These are phyloP conservation scores for Drosophila colorata DNA, from an alignment of 2,888 invertebrate genomes.

Conservation along the genomic window DNA sequence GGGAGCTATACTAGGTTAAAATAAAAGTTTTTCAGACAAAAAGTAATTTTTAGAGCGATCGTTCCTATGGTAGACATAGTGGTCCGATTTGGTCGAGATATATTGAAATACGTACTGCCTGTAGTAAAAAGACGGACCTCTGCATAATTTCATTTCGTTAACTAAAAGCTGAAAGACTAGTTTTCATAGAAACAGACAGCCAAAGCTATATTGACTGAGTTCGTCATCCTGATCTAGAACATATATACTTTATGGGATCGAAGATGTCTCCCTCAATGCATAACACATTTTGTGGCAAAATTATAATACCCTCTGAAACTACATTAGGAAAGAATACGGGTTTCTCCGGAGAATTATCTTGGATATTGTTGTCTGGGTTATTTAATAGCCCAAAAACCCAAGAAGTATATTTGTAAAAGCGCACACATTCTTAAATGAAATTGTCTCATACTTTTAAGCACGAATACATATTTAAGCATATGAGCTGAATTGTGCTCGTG, in stretches of 20 bases:
- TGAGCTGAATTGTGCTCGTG: neutral
- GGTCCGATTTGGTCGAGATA: too few relatives aligned
- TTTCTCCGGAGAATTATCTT: neutral
- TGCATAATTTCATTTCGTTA: neutral
- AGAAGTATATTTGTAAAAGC: neutral
- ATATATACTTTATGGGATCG: neutral
- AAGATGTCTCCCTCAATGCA: neutral
- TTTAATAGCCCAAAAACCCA: conserved; percentile 3
- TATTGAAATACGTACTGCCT: too few relatives aligned
- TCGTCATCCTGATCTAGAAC: neutral
- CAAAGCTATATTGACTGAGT: neutral
- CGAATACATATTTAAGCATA: neutral
- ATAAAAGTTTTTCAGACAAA: too few relatives aligned
- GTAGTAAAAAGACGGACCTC: neutral
- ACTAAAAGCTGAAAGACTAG: too few relatives aligned
- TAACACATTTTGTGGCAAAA: too few relatives aligned
- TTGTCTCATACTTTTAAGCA: neutral
- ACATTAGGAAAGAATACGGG: too few relatives aligned
- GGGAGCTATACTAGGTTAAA: too few relatives aligned
- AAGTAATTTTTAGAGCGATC: too few relatives aligned
- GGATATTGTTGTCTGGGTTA: conserved; percentile 1
- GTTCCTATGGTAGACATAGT: too few relatives aligned
- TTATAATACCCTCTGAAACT: neutral
- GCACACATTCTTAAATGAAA: neutral
- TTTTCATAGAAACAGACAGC: too few relatives aligned